These are phyloP conservation scores for Sinella curviseta DNA, from an alignment of 1,140 invertebrate species.

Conservation along the genomic window DNA sequence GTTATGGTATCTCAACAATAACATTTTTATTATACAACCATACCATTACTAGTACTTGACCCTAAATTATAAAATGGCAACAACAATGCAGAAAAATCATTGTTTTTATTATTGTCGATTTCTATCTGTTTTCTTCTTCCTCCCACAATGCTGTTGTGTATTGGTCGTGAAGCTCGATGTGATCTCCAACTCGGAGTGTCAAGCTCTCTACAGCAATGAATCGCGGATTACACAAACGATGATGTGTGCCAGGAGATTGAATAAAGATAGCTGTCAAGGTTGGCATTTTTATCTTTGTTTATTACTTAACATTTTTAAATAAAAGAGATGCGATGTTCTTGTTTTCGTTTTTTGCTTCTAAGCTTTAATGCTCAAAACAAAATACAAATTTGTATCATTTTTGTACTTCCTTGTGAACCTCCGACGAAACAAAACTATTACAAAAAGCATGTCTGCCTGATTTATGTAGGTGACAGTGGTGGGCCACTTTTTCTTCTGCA, in stretches of 20 bases:
- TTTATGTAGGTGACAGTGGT: slow-evolving; percentile 22
- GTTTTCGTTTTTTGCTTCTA: neutral
- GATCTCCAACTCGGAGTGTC: slow-evolving; percentile 5
- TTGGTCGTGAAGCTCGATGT: neutral
- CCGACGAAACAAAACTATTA: neutral
- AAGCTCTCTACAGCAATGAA: slow-evolving; percentile 3
- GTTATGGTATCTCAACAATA: slow-evolving; percentile 11
- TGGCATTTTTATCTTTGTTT: neutral
- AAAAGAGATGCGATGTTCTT: neutral
- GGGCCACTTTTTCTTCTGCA: slow-evolving; percentile 5
- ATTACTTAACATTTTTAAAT: neutral
- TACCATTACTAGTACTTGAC: too few relatives aligned
- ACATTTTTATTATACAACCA: too few relatives aligned
- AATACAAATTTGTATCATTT: neutral
- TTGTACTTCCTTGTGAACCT: neutral
- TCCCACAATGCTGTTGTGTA: neutral
- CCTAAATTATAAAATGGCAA: too few relatives aligned
- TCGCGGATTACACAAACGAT: neutral
- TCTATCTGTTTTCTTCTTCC: neutral
- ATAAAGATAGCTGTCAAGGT: slow-evolving; percentile 20
- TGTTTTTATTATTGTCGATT: neutral
- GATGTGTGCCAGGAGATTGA: slow-evolving; percentile 17
- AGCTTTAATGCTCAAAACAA: neutral
- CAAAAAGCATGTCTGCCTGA: neutral
- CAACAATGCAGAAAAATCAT: neutral